Conservation (phyloP, 1,140 invertebrate species). For the Zophobas atratus region DNA sequence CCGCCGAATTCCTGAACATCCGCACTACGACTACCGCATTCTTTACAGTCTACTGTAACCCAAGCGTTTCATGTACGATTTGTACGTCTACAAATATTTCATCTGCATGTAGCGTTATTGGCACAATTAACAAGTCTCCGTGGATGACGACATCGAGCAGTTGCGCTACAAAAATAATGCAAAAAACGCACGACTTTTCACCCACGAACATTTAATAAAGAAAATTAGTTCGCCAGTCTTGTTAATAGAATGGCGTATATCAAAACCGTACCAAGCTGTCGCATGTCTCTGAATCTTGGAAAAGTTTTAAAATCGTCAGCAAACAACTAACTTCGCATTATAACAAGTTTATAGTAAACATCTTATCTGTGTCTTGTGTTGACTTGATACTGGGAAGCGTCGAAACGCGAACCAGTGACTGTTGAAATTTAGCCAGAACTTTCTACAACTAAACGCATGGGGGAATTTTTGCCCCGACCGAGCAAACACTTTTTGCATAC, state of each 20-base stretch:
- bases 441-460: too few relatives aligned
- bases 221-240: not conserved
- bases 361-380: not conserved
- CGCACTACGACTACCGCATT: too few relatives aligned
- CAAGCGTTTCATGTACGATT: too few relatives aligned
- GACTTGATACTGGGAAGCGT: not conserved
- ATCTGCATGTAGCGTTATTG: constrained; percentile 1
- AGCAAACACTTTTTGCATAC: too few relatives aligned
- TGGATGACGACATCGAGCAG: constrained; percentile 5
- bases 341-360: not conserved
- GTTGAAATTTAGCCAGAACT: too few relatives aligned
- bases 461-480: too few relatives aligned
- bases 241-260: too few relatives aligned
- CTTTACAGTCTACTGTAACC: too few relatives aligned
- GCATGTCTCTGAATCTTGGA: not conserved
- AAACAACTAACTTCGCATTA: not conserved
- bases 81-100: not conserved
- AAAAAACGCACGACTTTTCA: not conserved
- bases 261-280: not conserved
- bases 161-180: too few relatives aligned
- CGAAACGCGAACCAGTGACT: not conserved
- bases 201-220: not conserved
- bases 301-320: not conserved
- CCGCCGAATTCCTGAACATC: too few relatives aligned
- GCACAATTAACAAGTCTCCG: not conserved